These are phyloP conservation scores for Diachasma alloeum DNA, from an alignment of 1,140 invertebrate genomes.

Conservation along the genomic window DNA sequence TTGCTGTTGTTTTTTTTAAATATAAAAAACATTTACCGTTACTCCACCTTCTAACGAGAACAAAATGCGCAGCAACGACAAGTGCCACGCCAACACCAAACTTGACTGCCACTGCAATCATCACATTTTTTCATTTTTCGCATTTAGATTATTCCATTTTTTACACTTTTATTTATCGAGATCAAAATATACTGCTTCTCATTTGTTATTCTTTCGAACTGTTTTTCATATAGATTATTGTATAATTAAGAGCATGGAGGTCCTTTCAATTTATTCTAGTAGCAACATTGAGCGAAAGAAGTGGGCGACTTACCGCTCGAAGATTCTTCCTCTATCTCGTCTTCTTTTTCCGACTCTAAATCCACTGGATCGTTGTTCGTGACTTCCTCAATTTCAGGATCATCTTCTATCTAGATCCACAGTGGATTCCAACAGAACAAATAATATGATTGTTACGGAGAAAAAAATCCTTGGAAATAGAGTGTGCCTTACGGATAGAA, in stretches of 20 bases:
- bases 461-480: too few species aligned
- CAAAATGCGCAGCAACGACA: conserved; percentile 79
- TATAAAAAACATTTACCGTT: conserved; percentile 47
- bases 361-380: conserved; percentile 40
- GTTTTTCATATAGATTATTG: neutral
- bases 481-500: too few species aligned
- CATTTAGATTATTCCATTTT: conserved; percentile 19
- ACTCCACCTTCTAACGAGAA: conserved; percentile 69
- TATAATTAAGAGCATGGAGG: conserved; percentile 33
- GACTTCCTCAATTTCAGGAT: conserved; percentile 50
- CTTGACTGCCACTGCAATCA: conserved; percentile 81
- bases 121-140: conserved; percentile 45
- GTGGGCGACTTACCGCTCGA: conserved; percentile 49
- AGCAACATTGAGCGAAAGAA: neutral
- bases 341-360: conserved; percentile 39
- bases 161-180: too few species aligned
- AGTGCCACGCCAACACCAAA: conserved; percentile 79
- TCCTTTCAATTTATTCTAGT: conserved; percentile 20
- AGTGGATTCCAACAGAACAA: conserved; percentile 3
- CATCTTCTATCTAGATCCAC: conserved; percentile 35
- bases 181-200: neutral
- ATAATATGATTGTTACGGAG: too few species aligned
- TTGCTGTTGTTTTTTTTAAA: neutral
- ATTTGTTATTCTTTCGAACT: conserved; percentile 6
- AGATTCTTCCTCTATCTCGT: conserved; percentile 55